phyloP scores from a whole-genome alignment of 2,888 invertebrate genomes.

The Neoscelio sp. region DNA sequence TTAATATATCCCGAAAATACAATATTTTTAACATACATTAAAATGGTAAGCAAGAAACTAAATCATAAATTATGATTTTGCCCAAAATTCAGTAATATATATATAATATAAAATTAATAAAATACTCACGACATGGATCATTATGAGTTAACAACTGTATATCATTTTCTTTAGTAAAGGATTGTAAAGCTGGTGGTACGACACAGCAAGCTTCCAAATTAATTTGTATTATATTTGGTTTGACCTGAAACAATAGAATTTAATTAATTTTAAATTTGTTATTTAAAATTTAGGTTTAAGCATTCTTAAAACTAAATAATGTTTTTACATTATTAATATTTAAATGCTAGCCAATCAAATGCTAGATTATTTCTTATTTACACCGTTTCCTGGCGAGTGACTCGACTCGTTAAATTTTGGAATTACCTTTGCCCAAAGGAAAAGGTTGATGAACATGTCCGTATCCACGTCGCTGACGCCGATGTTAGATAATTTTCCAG shows the following conservation, averaged over 20 bases:
- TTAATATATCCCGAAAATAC: no score
- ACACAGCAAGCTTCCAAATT: constrained; percentile 97
- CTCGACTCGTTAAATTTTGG: constrained; percentile 2
- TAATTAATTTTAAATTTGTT: constrained; percentile 45
- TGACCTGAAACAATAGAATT: constrained; percentile 86
- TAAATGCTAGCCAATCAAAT: no score
- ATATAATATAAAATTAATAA: background rate
- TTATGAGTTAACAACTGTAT: constrained; percentile 97
- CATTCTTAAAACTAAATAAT: background rate
- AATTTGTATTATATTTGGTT: constrained; percentile 96
- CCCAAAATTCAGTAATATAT: background rate
- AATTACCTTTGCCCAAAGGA: constrained; percentile 88
- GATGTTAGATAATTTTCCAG: constrained; percentile 86
- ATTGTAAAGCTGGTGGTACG: constrained; percentile 94
- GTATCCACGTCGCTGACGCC: constrained; percentile 97
- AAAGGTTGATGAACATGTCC: constrained; percentile 89
- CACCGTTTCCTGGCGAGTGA: no score
- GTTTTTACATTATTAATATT: background rate
- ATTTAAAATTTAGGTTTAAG: constrained; percentile 4
- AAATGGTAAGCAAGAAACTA: no score
- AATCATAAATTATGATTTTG: background rate
- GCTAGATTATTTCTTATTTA: no score
- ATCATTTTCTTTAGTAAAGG: constrained; percentile 95
- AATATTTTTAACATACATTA: no score
- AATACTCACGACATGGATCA: constrained; percentile 91